These are phyloP conservation scores for Forbesichthys agassizii DNA, from an alignment of 2,113 vertebrate genomes.

Conservation along the genomic window DNA sequence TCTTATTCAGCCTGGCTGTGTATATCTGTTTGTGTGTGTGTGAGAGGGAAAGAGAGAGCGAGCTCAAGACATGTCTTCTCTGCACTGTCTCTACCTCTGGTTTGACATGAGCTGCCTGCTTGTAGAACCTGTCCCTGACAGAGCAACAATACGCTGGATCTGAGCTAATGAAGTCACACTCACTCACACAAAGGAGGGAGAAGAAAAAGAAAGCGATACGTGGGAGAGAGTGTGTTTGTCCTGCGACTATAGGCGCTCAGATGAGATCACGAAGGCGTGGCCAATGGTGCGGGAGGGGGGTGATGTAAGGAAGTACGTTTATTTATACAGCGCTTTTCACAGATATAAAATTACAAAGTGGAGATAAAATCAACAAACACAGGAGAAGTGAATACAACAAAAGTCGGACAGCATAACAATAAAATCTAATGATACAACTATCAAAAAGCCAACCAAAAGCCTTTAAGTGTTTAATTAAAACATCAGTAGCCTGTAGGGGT, in stretches of 20 bases:
- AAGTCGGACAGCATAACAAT: too few species aligned
- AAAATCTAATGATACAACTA: too few species aligned
- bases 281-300: slow-evolving; percentile 22
- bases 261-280: slow-evolving; percentile 65
- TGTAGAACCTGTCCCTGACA: slow-evolving; percentile 44
- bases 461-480: slow-evolving; percentile 15
- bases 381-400: too few species aligned
- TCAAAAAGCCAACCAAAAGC: background rate
- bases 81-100: slow-evolving; percentile 22
- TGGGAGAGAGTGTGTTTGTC: slow-evolving; percentile 14
- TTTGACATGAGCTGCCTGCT: slow-evolving; percentile 30
- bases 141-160: slow-evolving; percentile 55
- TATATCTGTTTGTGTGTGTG: background rate
- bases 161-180: slow-evolving; percentile 34
- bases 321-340: too few species aligned
- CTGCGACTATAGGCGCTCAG: slow-evolving; percentile 15
- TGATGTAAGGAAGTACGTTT: too few species aligned
- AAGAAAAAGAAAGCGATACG: background rate
- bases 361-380: too few species aligned
- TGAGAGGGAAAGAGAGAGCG: slow-evolving; percentile 15
- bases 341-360: too few species aligned
- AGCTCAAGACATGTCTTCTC: slow-evolving; percentile 53
- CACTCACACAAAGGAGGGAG: slow-evolving; percentile 28
- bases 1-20: background rate
- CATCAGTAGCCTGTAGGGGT: too few species aligned